A percentile compares a stretch with the other conserved stretches of the same genome.
These are phyloP conservation scores for Lepidurus packardi DNA, from an alignment of 1,140 invertebrate genomes.

Conservation along the genomic window DNA sequence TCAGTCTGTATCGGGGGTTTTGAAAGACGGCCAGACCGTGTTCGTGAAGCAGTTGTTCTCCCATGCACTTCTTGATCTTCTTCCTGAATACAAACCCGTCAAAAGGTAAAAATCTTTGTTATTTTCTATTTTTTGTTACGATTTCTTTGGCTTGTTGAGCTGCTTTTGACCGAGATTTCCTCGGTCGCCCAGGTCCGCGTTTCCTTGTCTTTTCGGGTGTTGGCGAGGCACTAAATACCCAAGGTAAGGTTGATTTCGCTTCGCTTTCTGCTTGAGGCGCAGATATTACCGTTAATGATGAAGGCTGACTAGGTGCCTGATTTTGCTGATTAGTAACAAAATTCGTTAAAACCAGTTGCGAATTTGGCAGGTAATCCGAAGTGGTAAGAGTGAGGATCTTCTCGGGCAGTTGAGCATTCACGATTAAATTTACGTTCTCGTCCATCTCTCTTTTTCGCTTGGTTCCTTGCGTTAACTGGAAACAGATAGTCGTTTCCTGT, in stretches of 20 bases:
- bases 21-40: neutral
- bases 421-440: neutral
- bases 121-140: neutral
- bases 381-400: neutral
- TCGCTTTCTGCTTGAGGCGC: neutral
- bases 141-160: neutral
- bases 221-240: too few relatives aligned
- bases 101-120: neutral
- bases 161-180: neutral
- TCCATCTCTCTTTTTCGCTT: neutral
- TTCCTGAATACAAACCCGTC: neutral
- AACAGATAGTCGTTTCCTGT: too few relatives aligned
- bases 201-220: neutral
- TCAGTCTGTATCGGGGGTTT: neutral
- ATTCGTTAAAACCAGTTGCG: conserved; percentile 7
- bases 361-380: neutral
- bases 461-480: too few relatives aligned
- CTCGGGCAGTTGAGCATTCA: neutral
- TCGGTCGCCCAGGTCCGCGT: neutral
- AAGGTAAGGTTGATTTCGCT: neutral
- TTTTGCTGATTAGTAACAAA: neutral
- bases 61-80: neutral
- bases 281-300: neutral
- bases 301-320: neutral
- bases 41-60: neutral